Conservation (phyloP, 2,113 vertebrate genomes). For the Galemys pyrenaicus region DNA sequence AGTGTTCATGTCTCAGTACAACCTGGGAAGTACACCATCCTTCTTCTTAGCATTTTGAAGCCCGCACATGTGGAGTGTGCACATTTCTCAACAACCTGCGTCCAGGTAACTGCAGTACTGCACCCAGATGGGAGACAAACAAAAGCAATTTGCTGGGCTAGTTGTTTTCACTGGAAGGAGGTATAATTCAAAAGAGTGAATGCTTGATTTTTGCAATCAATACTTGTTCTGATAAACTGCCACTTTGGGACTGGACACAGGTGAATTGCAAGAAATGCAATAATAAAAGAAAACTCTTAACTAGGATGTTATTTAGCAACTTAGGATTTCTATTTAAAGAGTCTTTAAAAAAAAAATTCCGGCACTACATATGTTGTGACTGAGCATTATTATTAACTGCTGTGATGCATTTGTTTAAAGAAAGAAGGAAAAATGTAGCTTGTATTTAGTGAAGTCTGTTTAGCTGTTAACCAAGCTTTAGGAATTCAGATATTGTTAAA, state of each 20-base stretch:
- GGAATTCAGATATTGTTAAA: slow-evolving; percentile 52
- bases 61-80: not conserved
- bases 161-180: not conserved
- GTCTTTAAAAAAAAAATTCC: slow-evolving; percentile 51
- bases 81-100: not conserved
- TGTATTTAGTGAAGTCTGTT: slow-evolving; percentile 38
- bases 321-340: slow-evolving; percentile 34
- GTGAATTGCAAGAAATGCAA: slow-evolving; percentile 44
- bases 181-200: not conserved
- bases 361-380: not conserved
- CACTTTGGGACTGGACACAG: not conserved
- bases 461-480: not conserved
- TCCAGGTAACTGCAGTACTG: not conserved
- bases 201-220: not conserved
- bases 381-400: slow-evolving; percentile 55
- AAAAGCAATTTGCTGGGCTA: not conserved
- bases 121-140: fast-evolving
- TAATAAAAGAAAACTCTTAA: slow-evolving; percentile 57
- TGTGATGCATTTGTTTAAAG: slow-evolving; percentile 56
- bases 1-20: not conserved
- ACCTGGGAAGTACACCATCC: not conserved
- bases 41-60: not conserved
- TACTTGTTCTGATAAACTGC: not conserved
- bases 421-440: slow-evolving; percentile 41
- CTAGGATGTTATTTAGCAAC: slow-evolving; percentile 58